phyloP scores from a whole-genome alignment of 2,113 vertebrate species.

The Leucoraja erinaceus region DNA sequence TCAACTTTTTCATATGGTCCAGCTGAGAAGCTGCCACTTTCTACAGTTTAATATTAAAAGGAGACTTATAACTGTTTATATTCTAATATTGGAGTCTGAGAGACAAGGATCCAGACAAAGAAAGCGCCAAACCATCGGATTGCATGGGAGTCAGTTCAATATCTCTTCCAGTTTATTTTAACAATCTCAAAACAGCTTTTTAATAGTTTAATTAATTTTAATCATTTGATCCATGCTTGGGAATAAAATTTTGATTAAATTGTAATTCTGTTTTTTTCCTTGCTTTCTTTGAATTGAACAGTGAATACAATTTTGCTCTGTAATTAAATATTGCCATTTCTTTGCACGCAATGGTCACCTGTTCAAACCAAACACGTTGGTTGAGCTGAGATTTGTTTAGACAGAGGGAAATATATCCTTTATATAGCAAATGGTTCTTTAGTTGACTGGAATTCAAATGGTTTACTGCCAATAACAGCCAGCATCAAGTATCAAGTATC shows the following conservation, averaged over 20 bases:
- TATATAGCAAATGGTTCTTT: neutral
- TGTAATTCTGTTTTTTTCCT: neutral
- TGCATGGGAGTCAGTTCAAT: neutral
- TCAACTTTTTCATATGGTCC: conserved; percentile 21
- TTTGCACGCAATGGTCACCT: neutral
- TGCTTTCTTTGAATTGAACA: neutral
- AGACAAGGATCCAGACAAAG: conserved; percentile 24
- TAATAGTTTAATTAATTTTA: neutral
- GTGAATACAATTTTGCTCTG: neutral
- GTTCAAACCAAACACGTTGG: neutral
- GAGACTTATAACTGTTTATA: neutral
- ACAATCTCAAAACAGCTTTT: conserved; percentile 13
- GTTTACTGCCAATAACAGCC: neutral
- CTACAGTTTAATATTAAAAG: neutral
- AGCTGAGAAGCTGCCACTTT: neutral
- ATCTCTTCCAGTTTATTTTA: neutral
- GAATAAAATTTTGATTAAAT: conserved; percentile 11
- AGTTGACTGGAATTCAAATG: neutral
- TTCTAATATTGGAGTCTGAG: neutral
- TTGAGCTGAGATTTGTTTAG: neutral
- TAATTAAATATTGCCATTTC: neutral
- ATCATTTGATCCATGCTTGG: neutral
- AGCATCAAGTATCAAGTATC: neutral
- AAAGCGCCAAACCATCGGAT: conserved; percentile 3
- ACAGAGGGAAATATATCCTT: neutral